phyloP scores from a whole-genome alignment of 1,140 invertebrate genomes.

The Oreohelix idahoensis region DNA sequence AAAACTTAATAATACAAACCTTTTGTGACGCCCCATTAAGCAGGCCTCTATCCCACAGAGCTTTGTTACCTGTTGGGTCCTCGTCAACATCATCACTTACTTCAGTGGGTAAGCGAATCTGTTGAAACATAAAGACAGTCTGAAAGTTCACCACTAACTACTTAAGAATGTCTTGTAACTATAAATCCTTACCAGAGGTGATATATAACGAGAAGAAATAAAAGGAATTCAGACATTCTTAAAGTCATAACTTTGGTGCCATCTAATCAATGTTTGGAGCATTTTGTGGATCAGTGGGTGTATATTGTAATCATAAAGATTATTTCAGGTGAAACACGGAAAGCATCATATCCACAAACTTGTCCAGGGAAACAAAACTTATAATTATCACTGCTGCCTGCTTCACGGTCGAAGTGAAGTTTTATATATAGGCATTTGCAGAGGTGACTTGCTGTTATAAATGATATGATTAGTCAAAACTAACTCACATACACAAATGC shows the following conservation, averaged over 20 bases:
- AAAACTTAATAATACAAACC: slow-evolving; percentile 57
- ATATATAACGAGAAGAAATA: no score
- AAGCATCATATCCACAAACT: slow-evolving; percentile 37
- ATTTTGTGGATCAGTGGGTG: neutral
- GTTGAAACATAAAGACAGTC: slow-evolving; percentile 43
- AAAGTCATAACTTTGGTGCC: no score
- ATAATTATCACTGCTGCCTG: neutral
- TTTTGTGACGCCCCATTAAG: slow-evolving; percentile 98
- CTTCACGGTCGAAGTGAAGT: no score
- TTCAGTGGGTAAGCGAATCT: slow-evolving; percentile 88
- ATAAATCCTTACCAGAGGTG: neutral
- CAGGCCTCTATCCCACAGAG: slow-evolving; percentile 97
- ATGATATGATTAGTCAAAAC: no score
- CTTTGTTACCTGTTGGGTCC: slow-evolving; percentile 98
- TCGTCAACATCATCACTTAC: slow-evolving; percentile 98
- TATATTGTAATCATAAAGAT: neutral
- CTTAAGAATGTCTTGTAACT: neutral
- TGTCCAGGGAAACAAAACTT: neutral
- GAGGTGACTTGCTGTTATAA: no score
- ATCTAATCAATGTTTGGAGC: no score
- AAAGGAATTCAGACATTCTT: no score
- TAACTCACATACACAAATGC: no score
- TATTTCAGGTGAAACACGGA: slow-evolving; percentile 46
- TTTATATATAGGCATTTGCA: no score
- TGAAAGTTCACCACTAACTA: no score